A percentile compares a stretch with the other conserved stretches of the same genome.
Conservation (phyloP, 1,140 invertebrate genomes). For the Anadara kagoshimensis region DNA sequence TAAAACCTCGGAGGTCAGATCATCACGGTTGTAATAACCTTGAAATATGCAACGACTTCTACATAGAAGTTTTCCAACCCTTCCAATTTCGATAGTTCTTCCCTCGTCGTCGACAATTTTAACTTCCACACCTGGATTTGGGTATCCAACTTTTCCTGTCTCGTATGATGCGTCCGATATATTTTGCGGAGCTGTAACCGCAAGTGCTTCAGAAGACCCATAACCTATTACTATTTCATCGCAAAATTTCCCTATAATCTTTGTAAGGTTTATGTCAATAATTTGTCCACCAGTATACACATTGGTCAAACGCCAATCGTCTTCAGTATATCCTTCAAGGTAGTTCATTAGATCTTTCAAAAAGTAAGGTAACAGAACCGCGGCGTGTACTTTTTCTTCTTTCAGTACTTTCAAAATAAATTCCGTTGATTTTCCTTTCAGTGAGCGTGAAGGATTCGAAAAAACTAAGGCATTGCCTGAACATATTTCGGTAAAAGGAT, state of each 20-base stretch:
- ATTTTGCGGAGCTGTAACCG: neutral
- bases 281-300: conserved; percentile 16
- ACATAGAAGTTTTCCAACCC: conserved; percentile 23
- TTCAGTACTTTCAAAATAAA: conserved; percentile 20
- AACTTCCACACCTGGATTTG: conserved; percentile 21
- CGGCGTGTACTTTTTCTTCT: conserved; percentile 16
- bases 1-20: conserved; percentile 21
- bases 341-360: conserved; percentile 19
- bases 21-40: conserved; percentile 34
- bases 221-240: conserved; percentile 11
- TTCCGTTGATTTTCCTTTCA: conserved; percentile 5
- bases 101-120: conserved; percentile 35
- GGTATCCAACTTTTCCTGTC: conserved; percentile 8
- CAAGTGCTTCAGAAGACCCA: conserved; percentile 24
- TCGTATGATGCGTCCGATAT: conserved; percentile 1
- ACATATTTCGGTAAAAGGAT: conserved; percentile 16
- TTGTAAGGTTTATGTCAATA: conserved; percentile 7
- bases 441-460: conserved; percentile 1
- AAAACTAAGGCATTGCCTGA: conserved; percentile 22
- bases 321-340: neutral
- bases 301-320: neutral
- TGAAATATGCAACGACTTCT: conserved; percentile 20
- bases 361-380: conserved; percentile 21
- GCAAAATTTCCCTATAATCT: conserved; percentile 10
- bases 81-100: neutral